Evolutionary conservation across 2,113 vertebrate genomes (phyloP), one percentile per base, ranked within the genome.

Genomic region (Epinephelus lanceolatus): DNA sequence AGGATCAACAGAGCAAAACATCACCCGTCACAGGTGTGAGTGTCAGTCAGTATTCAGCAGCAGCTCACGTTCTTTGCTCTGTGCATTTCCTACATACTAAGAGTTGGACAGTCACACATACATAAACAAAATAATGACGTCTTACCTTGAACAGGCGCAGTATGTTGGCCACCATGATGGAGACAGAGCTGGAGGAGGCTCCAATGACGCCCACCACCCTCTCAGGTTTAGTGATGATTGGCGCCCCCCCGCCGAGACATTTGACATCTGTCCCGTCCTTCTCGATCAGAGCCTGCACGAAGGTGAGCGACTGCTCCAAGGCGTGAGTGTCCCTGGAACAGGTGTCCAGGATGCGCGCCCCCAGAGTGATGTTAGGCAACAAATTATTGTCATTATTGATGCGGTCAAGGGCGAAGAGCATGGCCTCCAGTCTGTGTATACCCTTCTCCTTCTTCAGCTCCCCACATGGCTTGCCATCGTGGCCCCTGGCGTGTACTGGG

Each of bases 161-260:
- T 80, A 99, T 99, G 93, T 99, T 99, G 89, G 98, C 98, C 94
- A 99, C 98, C 98, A 99, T 99, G 92, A 99, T 99, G 90, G 98
- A 99, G 73, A 99, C 98, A 0, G 98, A 99, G 94, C 98, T 99
- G 89, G 97, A 98, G 0, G 98, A 99, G 19, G 98, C 98, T 0
- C 98, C 98, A 1, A 99, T 98, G 84, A 99, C 98, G 0, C 97
- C 98, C 30, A 98, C 98, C 90, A 99, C 98, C 1, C 98, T 88
- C 89, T 99, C 98, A 0, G 98, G 98, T 69, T 98, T 98, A 93
- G 97, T 98, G 94, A 99, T 97, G 93, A 99, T 97, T 78, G 98
- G 98, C 0, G 97, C 96, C 0, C 98, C 97, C 0, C 98, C 98
- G 0, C 96, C 97, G 71, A 97, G 93, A 0, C 98, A 99, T 80